A percentile compares a stretch with the other conserved stretches of the same genome.
Evolutionary conservation across 2,113 vertebrate genomes (phyloP).

Genomic region (Lycaon pictus): DNA sequence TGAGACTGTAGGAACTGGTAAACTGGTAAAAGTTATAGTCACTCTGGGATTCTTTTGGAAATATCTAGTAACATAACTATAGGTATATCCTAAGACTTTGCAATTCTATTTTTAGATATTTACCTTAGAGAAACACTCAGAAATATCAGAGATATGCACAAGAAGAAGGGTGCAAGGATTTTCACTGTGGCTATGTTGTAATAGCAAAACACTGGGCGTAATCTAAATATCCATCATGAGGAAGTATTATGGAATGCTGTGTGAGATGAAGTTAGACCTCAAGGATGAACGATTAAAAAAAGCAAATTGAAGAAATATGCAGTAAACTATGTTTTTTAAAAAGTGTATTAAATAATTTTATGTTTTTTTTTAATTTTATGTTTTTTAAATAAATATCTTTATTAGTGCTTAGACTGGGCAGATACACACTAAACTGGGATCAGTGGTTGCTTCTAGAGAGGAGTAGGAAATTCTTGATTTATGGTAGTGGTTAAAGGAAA

Average conservation of each 20-base stretch:
- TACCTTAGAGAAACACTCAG: constrained; percentile 14
- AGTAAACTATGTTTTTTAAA: background rate
- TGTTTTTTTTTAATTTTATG: background rate
- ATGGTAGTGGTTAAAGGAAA: background rate
- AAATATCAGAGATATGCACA: background rate
- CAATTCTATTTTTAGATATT: background rate
- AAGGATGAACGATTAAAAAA: background rate
- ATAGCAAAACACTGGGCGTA: background rate
- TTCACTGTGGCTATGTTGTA: background rate
- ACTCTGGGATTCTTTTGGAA: background rate
- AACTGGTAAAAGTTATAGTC: background rate
- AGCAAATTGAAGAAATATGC: background rate
- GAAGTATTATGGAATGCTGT: background rate
- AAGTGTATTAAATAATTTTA: background rate
- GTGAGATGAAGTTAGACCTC: background rate
- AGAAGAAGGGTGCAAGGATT: background rate
- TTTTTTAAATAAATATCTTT: background rate
- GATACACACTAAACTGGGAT: background rate
- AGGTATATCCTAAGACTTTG: background rate
- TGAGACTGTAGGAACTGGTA: background rate
- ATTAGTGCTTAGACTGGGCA: background rate
- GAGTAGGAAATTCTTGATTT: background rate
- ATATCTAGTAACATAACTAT: background rate
- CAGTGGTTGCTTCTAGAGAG: background rate
- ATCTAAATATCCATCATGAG: background rate